Evolutionary conservation across 2,113 vertebrate genomes (phyloP).

Genomic region (Misgurnus anguillicaudatus): DNA sequence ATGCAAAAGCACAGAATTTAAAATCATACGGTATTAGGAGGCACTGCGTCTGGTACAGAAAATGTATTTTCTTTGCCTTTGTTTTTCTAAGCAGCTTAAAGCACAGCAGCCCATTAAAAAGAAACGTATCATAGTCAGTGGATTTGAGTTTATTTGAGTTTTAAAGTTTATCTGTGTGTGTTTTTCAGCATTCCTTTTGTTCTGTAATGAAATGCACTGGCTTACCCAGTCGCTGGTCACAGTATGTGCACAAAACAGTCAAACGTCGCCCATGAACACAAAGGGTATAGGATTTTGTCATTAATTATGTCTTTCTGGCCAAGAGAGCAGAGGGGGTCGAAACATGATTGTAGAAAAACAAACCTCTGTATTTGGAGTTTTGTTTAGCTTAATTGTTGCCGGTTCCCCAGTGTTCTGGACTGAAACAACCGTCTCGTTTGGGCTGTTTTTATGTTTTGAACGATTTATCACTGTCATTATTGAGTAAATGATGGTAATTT

Average conservation of each 20-base stretch:
- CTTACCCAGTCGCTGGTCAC: constrained; percentile 36
- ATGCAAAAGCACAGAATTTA: background rate
- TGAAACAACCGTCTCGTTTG: constrained; percentile 19
- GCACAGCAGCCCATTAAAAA: constrained; percentile 42
- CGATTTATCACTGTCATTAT: constrained; percentile 36
- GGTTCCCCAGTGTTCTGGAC: constrained; percentile 25
- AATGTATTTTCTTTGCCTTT: constrained; percentile 35
- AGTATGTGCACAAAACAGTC: constrained; percentile 39
- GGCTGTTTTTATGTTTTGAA: constrained; percentile 29
- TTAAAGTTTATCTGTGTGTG: constrained; percentile 26
- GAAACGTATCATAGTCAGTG: constrained; percentile 19
- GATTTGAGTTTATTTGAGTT: constrained; percentile 34
- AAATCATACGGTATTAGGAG: background rate
- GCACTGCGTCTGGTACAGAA: background rate
- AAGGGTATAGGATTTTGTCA: constrained; percentile 35
- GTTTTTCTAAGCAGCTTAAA: constrained; percentile 52
- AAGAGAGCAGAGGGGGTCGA: constrained; percentile 37
- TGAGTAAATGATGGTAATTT: constrained; percentile 35
- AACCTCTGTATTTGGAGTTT: constrained; percentile 34
- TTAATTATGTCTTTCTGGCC: constrained; percentile 48
- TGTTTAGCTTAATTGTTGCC: constrained; percentile 45
- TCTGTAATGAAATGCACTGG: constrained; percentile 16
- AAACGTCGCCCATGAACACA: constrained; percentile 20
- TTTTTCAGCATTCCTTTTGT: constrained; percentile 18
- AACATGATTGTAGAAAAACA: constrained; percentile 40